A percentile compares a stretch with the other conserved stretches of the same genome.
phyloP scores from a whole-genome alignment of 2,113 vertebrate genomes.

The Montifringilla adamsi region DNA sequence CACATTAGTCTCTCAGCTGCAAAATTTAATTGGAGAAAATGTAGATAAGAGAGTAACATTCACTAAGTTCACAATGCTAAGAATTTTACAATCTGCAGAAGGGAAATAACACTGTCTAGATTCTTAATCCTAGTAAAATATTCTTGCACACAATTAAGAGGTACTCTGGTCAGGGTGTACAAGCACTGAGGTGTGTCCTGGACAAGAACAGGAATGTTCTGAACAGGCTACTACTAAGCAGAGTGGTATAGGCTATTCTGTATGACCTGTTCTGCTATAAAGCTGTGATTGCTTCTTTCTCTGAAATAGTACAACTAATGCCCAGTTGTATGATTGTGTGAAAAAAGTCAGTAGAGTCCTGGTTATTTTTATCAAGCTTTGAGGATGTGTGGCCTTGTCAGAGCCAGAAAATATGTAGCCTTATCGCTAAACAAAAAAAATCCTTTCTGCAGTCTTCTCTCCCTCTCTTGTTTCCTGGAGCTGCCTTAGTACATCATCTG shows the following conservation, averaged over 20 bases:
- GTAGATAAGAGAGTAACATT: background rate
- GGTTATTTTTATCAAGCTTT: background rate
- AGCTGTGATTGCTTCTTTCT: accelerated
- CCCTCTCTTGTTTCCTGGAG: background rate
- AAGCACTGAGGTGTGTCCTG: background rate
- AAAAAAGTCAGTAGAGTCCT: background rate
- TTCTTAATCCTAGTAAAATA: background rate
- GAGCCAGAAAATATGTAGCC: background rate
- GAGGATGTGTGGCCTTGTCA: background rate
- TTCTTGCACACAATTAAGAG: accelerated
- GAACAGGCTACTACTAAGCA: no score
- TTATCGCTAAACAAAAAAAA: background rate
- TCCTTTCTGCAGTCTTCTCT: background rate
- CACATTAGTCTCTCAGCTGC: background rate
- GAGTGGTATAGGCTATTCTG: background rate
- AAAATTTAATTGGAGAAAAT: background rate
- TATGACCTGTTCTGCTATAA: no score
- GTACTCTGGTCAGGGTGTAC: background rate
- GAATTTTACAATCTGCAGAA: background rate
- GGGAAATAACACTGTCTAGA: background rate
- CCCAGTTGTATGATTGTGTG: background rate
- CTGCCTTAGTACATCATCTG: background rate
- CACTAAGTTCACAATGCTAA: accelerated
- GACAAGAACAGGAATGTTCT: background rate
- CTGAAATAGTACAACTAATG: background rate